Evolutionary conservation across 2,888 invertebrate species (phyloP), one percentile per base, ranked within the genome.

Genomic region (Dicycla oo): DNA sequence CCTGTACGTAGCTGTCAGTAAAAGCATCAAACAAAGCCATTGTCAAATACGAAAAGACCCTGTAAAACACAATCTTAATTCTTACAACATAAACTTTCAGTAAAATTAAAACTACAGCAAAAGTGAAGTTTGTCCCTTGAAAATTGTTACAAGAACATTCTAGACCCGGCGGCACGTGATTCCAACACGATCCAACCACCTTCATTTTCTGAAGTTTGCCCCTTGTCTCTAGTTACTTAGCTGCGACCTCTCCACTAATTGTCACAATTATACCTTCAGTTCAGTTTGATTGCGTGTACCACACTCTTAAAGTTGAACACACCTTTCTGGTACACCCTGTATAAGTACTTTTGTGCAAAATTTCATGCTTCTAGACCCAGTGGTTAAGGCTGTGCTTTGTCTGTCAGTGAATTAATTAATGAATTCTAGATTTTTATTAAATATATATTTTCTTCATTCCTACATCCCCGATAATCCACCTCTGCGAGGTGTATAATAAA

Each of bases 221-320:
- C 49, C 20, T 38, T 30, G 34, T 3, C 34, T 34, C 2, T 34
- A 34, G 34, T 67, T 49, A 26, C 38, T 34, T 15, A 18, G 67
- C 78, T 69, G 68, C 70, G 61, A 73, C 61, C 57, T 53, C 15
- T 15, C 18, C 34, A 60, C 61, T 82, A 82, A 82, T 83, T 82
- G 80, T 60, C 1, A 70, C 82, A 76, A 73, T 73, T 73, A 62
- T 5, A 63, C 56, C 63, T 43, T n/a, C n/a, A n/a, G n/a, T n/a
- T n/a, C n/a, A n/a, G n/a, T n/a, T n/a, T n/a, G n/a, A n/a, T n/a
- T n/a, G n/a, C n/a, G n/a, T n/a, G n/a, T n/a, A n/a, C n/a, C n/a
- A n/a, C n/a, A n/a, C n/a, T n/a, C n/a, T n/a, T n/a, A n/a, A n/a
- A n/a, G n/a, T n/a, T n/a, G n/a, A n/a, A n/a, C n/a, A n/a, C n/a